phyloP scores from a whole-genome alignment of 2,888 invertebrate genomes.

The Mechanitis mazaeus region DNA sequence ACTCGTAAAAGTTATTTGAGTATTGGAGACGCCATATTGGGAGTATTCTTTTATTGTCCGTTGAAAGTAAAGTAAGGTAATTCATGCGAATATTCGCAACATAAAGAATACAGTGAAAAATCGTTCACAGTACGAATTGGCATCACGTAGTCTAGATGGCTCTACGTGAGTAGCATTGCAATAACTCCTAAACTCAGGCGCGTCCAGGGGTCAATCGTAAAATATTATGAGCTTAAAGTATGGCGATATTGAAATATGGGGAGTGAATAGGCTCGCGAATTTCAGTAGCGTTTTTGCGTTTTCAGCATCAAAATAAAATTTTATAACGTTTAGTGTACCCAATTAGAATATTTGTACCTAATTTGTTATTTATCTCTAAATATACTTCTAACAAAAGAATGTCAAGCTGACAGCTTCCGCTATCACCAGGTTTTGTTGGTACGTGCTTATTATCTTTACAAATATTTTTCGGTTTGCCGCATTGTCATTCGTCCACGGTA shows the following conservation, averaged over 20 bases:
- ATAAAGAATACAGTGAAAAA: conserved; percentile 18
- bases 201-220: conserved; percentile 35
- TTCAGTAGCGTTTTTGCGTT: conserved; percentile 13
- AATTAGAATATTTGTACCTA: too few relatives aligned
- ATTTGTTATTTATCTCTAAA: too few relatives aligned
- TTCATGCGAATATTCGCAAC: neutral
- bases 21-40: too few relatives aligned
- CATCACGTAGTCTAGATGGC: conserved; percentile 32
- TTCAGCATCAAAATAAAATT: neutral
- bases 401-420: too few relatives aligned
- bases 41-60: neutral
- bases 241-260: conserved; percentile 31
- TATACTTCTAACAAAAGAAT: too few relatives aligned
- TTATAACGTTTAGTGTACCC: neutral
- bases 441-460: too few relatives aligned
- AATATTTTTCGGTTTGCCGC: too few relatives aligned
- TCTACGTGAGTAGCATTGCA: conserved; percentile 28
- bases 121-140: conserved; percentile 20
- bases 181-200: conserved; percentile 20
- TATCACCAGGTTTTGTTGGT: too few relatives aligned
- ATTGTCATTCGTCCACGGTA: too few relatives aligned
- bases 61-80: neutral
- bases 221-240: conserved; percentile 36
- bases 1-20: too few relatives aligned
- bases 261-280: conserved; percentile 12